phyloP scores from a whole-genome alignment of 2,797 vertebrate species.

The Myiothlypis coronata region DNA sequence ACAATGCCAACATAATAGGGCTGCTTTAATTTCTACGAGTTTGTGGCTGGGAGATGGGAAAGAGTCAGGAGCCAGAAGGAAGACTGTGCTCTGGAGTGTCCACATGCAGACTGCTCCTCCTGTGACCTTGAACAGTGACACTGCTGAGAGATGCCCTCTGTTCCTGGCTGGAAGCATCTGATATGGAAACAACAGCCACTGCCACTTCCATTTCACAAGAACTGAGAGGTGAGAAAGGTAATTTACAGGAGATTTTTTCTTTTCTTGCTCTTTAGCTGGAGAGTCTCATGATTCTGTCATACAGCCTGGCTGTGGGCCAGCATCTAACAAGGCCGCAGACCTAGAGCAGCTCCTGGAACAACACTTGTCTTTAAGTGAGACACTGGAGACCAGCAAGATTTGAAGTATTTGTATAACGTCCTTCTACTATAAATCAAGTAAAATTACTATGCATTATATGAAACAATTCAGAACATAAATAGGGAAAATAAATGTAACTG shows the following conservation, averaged over 20 bases:
- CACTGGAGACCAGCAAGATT: not conserved
- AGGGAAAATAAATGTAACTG: not conserved
- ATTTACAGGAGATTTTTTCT: not conserved
- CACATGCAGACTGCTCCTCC: not conserved
- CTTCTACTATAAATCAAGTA: not conserved
- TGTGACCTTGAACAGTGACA: not conserved
- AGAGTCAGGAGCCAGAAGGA: not conserved
- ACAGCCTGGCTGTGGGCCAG: not conserved
- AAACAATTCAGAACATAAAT: not conserved
- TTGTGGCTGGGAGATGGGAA: not conserved
- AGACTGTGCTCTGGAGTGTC: not conserved
- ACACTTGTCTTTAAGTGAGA: not conserved
- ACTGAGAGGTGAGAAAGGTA: not conserved
- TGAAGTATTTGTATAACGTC: not conserved
- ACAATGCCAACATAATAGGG: not conserved
- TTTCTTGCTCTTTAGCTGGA: not conserved
- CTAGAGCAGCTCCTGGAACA: not conserved
- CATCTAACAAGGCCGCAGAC: not conserved
- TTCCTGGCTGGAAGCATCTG: not conserved
- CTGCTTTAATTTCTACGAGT: not conserved
- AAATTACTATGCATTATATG: not conserved
- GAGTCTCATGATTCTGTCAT: not conserved
- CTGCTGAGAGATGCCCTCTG: not conserved
- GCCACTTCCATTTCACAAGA: not conserved
- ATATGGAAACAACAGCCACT: not conserved